A percentile compares a stretch with the other conserved stretches of the same genome.
These are phyloP conservation scores for Pseudorhiza aurosa DNA, from an alignment of 30 jellyfish, hydroid and myxozoan genomes.

Conservation along the genomic window DNA sequence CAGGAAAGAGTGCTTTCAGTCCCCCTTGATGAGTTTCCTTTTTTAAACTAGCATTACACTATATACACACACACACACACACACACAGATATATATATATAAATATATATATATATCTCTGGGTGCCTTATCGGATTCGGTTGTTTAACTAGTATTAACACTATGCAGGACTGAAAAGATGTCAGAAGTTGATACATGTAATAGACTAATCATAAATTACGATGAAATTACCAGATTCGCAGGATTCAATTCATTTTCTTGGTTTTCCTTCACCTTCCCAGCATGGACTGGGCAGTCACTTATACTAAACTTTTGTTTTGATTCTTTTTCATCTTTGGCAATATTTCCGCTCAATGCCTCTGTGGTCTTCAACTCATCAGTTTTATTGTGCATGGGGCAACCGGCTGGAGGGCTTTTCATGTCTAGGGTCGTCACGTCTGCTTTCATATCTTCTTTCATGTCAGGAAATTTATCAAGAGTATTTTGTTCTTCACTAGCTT, in stretches of 20 bases:
- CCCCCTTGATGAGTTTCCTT: too few species aligned
- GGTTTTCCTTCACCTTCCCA: conserved; percentile 35
- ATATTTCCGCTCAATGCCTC: conserved; percentile 49
- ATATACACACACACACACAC: too few species aligned
- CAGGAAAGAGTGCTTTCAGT: too few species aligned
- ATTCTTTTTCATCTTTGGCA: neutral
- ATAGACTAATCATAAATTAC: neutral
- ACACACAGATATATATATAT: too few species aligned
- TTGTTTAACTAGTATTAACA: too few species aligned
- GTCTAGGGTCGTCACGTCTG: neutral
- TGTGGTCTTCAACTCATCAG: neutral
- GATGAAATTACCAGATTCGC: conserved; percentile 74
- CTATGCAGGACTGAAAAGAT: too few species aligned
- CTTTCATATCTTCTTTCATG: neutral
- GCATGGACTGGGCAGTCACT: conserved; percentile 76
- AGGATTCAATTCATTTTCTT: conserved; percentile 71
- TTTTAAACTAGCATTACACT: too few species aligned
- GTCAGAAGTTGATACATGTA: too few species aligned
- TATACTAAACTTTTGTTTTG: conserved; percentile 1
- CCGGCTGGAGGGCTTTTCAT: conserved; percentile 55
- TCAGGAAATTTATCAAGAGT: neutral
- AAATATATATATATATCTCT: too few species aligned
- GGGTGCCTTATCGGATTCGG: too few species aligned
- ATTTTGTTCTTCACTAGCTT: neutral
- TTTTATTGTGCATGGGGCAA: conserved; percentile 74